These are phyloP conservation scores for Chaetodon trifascialis DNA, from an alignment of 2,113 vertebrate genomes.

Conservation along the genomic window DNA sequence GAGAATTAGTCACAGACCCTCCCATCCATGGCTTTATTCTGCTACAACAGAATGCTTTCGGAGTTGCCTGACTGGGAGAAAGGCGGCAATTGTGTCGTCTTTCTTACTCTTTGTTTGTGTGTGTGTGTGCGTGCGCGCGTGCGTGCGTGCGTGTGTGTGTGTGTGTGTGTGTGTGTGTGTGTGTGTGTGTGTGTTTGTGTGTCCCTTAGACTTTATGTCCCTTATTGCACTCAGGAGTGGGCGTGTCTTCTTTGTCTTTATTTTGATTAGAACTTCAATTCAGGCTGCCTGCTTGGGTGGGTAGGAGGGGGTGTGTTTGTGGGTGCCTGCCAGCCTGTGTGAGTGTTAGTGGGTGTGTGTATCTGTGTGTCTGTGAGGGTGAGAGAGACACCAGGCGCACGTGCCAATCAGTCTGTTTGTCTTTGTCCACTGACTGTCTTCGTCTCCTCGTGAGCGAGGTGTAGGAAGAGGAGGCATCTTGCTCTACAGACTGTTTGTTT, in stretches of 20 bases:
- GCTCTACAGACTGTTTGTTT: constrained; percentile 48
- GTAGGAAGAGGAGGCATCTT: constrained; percentile 60
- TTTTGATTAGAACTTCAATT: constrained; percentile 78
- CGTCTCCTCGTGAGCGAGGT: constrained; percentile 48
- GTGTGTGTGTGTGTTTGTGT: constrained; percentile 39
- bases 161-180: constrained; percentile 48
- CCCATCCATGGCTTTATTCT: constrained; percentile 85
- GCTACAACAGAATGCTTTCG: constrained; percentile 73
- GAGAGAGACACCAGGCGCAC: constrained; percentile 11
- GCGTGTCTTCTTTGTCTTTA: constrained; percentile 75
- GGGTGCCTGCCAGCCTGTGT: constrained; percentile 30
- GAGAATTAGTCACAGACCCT: constrained; percentile 86
- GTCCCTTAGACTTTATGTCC: constrained; percentile 73
- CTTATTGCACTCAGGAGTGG: constrained; percentile 73
- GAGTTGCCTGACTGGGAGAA: constrained; percentile 68
- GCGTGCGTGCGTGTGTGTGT: constrained; percentile 45
- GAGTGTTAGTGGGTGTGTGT: constrained; percentile 14
- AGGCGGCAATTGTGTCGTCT: constrained; percentile 75
- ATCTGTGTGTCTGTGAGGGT: not conserved
- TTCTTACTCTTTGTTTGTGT: constrained; percentile 61
- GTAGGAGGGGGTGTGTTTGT: constrained; percentile 26
- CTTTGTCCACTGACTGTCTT: constrained; percentile 56
- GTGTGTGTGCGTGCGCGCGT: constrained; percentile 40
- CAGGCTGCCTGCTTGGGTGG: constrained; percentile 39
- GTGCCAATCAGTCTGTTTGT: constrained; percentile 54